phyloP scores from a whole-genome alignment of 2,888 invertebrate species.

The Agrotis clavis region DNA sequence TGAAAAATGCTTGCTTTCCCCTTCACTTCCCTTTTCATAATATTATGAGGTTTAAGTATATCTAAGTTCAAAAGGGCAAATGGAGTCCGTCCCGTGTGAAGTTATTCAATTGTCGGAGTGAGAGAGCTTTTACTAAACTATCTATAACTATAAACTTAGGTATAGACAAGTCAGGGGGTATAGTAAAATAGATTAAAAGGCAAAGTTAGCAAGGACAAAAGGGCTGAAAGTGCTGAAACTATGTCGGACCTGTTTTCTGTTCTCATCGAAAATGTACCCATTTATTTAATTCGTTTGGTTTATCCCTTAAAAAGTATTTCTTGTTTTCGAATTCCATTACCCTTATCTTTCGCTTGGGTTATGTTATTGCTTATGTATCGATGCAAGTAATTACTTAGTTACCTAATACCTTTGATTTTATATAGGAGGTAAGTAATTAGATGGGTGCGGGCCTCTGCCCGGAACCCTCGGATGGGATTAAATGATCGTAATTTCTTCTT shows the following conservation, averaged over 20 bases:
- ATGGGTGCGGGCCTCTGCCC: background rate
- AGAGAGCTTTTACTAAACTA: constrained; percentile 27
- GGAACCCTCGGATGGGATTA: background rate
- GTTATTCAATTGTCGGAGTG: constrained; percentile 48
- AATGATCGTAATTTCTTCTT: constrained; percentile 1
- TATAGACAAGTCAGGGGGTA: background rate
- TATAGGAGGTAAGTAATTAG: too few species aligned
- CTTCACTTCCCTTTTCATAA: constrained; percentile 41
- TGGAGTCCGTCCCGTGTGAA: constrained; percentile 24
- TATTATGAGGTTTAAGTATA: constrained; percentile 44
- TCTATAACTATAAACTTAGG: background rate
- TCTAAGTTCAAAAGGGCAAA: constrained; percentile 34
- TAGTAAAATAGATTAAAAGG: constrained; percentile 18
- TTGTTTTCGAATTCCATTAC: constrained; percentile 7
- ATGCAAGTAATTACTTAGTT: background rate
- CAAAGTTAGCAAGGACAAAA: constrained; percentile 15
- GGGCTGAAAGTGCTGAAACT: constrained; percentile 19
- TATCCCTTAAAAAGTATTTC: background rate
- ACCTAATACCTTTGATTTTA: background rate
- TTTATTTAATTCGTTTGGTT: constrained; percentile 15
- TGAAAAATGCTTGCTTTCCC: constrained; percentile 40
- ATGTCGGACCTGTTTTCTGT: constrained; percentile 4
- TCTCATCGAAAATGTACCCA: background rate
- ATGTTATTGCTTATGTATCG: background rate
- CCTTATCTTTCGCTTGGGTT: background rate